Evolutionary conservation across 2,888 invertebrate genomes (phyloP), one percentile per base, ranked within the genome.

Genomic region (Argyra leucocephala): DNA sequence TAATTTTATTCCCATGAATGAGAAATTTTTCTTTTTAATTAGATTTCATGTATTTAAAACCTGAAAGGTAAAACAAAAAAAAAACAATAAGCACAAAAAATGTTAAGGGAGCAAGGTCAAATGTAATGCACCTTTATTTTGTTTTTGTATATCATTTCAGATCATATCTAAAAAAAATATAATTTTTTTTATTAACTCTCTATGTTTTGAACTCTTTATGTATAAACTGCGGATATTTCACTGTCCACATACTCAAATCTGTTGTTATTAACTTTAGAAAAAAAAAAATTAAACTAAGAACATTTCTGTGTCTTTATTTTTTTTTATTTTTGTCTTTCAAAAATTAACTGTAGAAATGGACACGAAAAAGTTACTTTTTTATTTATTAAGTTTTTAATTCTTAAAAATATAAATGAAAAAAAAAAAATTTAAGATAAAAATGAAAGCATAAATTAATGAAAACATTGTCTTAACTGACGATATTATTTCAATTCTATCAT

Each of bases 31-130:
- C 48, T 15, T 48, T 48, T 48, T 48, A 48, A 18, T 48, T 48
- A 48, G 48, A 48, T 48, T 48, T 48, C 3, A 48, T 48, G 48
- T 48, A 48, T 48, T 48, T 48, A 18, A 18, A n/a, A 48, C 48
- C 15, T 48, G 18, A 48, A 48, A 18, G 18, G 18, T 18, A n/a
- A 15, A 48, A 18, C 6, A 48, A 48, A 48, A 48, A 31, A 31
- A 15, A 48, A 48, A 18, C 37, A 37, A 48, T 18, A 48, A 15
- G 18, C 18, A 9, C n/a, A 18, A 12, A 31, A 48, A 48, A 48
- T 48, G 48, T 48, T 48, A 48, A 48, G 48, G 48, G 48, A 48
- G 48, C 48, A 48, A 48, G 48, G 48, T 48, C 48, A 48, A 18
- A 48, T 48, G 48, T 48, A 48, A 48, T 15, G 48, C 48, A 48